These are phyloP conservation scores for Pomatorhinus ruficollis DNA, from an alignment of 2,113 vertebrate genomes.

Conservation along the genomic window DNA sequence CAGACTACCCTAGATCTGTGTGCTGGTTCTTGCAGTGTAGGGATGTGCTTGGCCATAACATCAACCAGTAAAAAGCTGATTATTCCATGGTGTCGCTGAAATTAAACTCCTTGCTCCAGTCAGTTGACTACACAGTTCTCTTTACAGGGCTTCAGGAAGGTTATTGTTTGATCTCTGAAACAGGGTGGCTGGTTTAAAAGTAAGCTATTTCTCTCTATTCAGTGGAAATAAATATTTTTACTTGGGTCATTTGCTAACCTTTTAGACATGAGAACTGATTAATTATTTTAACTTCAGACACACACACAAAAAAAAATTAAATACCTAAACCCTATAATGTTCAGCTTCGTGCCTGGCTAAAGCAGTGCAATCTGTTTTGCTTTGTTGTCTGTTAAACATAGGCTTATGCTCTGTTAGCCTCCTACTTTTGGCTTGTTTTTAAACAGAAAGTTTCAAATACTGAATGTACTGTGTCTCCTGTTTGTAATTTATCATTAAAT, in stretches of 20 bases:
- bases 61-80: not conserved
- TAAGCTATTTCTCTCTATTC: not conserved
- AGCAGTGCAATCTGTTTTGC: not conserved
- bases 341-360: not conserved
- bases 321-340: not conserved
- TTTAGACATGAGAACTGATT: not conserved
- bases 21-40: not conserved
- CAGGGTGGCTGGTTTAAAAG: not conserved
- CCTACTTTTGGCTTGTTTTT: not conserved
- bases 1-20: not conserved
- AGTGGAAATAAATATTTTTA: not conserved
- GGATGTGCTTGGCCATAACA: not conserved
- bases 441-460: not conserved
- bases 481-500: not conserved
- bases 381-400: not conserved
- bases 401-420: not conserved
- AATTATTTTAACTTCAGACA: not conserved
- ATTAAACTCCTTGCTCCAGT: not conserved
- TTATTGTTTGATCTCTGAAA: not conserved
- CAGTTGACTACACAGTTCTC: not conserved
- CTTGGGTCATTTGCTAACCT: not conserved
- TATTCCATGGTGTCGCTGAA: not conserved
- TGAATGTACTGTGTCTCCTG: accelerated
- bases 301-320: not conserved
- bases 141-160: not conserved